Evolutionary conservation across 1,140 invertebrate species (phyloP).

Genomic region (Oedothorax gibbosus): DNA sequence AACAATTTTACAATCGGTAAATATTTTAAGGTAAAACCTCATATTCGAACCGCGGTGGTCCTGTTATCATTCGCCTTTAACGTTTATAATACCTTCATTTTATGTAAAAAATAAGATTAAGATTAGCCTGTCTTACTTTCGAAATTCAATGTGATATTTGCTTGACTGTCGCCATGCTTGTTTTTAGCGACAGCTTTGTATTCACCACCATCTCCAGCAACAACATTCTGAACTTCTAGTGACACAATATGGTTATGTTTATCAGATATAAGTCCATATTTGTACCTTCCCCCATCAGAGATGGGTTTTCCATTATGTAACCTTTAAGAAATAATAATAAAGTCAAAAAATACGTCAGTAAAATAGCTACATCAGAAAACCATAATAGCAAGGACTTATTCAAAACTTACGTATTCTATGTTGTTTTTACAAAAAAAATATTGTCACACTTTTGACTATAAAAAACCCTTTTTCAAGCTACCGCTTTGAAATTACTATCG

Average conservation of each 20-base stretch:
- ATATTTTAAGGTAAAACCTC: no score
- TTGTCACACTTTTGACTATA: no score
- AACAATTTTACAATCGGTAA: not conserved
- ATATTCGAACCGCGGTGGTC: no score
- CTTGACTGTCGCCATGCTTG: conserved; percentile 88
- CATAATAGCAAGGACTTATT: not conserved
- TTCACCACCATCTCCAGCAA: conserved; percentile 88
- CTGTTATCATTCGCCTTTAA: not conserved
- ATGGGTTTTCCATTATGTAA: conserved; percentile 84
- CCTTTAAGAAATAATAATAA: conserved; percentile 72
- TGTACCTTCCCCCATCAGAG: conserved; percentile 81
- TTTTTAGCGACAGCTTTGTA: conserved; percentile 94
- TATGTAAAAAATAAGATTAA: not conserved
- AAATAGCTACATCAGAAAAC: no score
- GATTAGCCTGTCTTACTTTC: conserved; percentile 76
- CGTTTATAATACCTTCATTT: not conserved
- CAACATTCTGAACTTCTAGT: conserved; percentile 85
- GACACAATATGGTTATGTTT: conserved; percentile 80
- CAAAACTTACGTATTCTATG: not conserved
- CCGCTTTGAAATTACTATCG: no score
- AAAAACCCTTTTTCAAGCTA: no score
- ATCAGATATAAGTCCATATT: conserved; percentile 66
- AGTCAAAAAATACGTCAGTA: no score
- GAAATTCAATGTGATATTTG: conserved; percentile 96
- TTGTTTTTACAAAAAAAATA: no score